These are phyloP conservation scores for Holotrichia oblita DNA, from an alignment of 1,140 invertebrate genomes.

Conservation along the genomic window DNA sequence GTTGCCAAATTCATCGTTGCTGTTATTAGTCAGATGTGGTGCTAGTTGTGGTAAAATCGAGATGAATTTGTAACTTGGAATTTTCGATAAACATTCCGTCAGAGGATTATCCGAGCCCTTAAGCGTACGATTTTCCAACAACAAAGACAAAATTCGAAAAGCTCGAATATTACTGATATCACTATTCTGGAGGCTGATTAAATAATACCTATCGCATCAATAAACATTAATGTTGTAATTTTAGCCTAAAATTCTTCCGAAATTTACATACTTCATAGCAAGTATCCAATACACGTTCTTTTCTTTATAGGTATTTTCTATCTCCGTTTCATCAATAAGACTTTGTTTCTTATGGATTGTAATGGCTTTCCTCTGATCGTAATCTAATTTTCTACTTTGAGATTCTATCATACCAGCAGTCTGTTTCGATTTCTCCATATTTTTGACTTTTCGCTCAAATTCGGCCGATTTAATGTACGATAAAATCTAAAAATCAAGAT, in stretches of 20 bases:
- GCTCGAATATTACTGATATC: constrained; percentile 78
- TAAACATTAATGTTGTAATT: background rate
- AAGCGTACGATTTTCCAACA: constrained; percentile 79
- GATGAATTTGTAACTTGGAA: constrained; percentile 85
- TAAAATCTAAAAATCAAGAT: constrained; percentile 59
- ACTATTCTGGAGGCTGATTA: constrained; percentile 69
- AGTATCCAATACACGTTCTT: constrained; percentile 71
- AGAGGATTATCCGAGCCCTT: constrained; percentile 67
- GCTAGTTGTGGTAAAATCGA: constrained; percentile 86
- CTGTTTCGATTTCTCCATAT: constrained; percentile 64
- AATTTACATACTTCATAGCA: constrained; percentile 65
- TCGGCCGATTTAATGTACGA: constrained; percentile 68
- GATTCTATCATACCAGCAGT: constrained; percentile 57
- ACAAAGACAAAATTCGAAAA: constrained; percentile 86
- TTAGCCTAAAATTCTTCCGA: background rate
- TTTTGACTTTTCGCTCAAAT: constrained; percentile 67
- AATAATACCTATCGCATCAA: constrained; percentile 66
- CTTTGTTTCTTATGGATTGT: constrained; percentile 64
- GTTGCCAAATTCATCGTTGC: constrained; percentile 54
- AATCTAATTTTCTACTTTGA: constrained; percentile 45
- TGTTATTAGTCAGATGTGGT: constrained; percentile 73
- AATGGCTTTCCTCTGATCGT: constrained; percentile 64
- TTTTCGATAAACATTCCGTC: constrained; percentile 64
- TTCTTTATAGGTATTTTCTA: constrained; percentile 75
- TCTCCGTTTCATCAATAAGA: constrained; percentile 77